phyloP scores from a whole-genome alignment of 2,888 invertebrate species.

The Trissonchulus sp. region DNA sequence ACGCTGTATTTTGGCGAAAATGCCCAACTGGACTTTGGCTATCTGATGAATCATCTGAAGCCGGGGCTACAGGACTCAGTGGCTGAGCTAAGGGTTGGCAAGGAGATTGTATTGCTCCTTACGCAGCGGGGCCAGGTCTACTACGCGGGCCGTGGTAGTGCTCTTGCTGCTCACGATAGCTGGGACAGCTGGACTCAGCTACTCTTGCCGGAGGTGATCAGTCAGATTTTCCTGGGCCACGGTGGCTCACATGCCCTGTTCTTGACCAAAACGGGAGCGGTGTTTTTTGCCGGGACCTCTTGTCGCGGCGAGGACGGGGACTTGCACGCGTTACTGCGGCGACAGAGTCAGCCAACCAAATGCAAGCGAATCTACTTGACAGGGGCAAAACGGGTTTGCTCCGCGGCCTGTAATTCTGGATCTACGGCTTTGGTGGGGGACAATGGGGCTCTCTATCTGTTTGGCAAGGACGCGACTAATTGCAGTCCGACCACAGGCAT shows the following conservation, averaged over 20 bases:
- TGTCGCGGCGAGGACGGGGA: neutral
- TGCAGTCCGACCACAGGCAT: constrained; percentile 67
- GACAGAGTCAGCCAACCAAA: constrained; percentile 12
- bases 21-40: neutral
- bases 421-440: constrained; percentile 85
- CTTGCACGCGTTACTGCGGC: neutral
- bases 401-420: constrained; percentile 86
- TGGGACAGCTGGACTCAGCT: constrained; percentile 50
- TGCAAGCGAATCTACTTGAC: neutral
- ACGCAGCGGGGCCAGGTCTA: constrained; percentile 84
- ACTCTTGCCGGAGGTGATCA: constrained; percentile 14
- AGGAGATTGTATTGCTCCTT: constrained; percentile 86
- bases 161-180: constrained; percentile 88
- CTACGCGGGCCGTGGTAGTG: constrained; percentile 75
- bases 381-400: constrained; percentile 55
- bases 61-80: constrained; percentile 56
- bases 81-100: constrained; percentile 70
- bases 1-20: constrained; percentile 26
- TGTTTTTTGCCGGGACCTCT: neutral
- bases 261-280: neutral
- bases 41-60: neutral
- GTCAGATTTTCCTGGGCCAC: neutral
- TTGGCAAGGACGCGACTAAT: constrained; percentile 80
- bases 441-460: constrained; percentile 82
- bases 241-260: constrained; percentile 10